Percentiles rank a stretch among this genome's conserved stretches.
phyloP scores from a whole-genome alignment of 2,113 vertebrate species.

The Panthera uncia region DNA sequence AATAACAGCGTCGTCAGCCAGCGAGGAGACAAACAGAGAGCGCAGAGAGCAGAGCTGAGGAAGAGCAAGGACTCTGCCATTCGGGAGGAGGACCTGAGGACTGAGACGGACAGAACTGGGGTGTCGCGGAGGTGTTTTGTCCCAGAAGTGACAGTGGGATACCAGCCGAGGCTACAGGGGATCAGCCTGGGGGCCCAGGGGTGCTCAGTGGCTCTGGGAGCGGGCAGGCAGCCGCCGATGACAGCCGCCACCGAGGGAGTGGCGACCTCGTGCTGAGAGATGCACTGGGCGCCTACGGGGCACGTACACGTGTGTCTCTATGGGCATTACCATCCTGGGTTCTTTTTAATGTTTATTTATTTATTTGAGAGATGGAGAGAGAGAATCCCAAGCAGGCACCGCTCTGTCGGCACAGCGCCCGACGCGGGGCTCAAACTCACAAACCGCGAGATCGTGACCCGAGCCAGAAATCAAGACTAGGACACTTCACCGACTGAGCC shows the following conservation, averaged over 20 bases:
- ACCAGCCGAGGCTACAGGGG: not conserved
- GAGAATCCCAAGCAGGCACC: too few species aligned
- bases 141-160: too few species aligned
- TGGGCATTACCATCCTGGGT: too few species aligned
- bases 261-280: rapidly evolving
- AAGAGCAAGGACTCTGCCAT: rapidly evolving
- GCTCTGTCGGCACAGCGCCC: too few species aligned
- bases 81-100: not conserved
- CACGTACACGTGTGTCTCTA: not conserved
- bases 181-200: not conserved
- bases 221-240: not conserved
- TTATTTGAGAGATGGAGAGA: too few species aligned
- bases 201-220: too few species aligned
- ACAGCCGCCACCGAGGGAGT: rapidly evolving
- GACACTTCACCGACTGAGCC: too few species aligned
- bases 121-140: too few species aligned
- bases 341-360: too few species aligned
- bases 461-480: too few species aligned
- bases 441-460: too few species aligned
- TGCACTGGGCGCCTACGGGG: rapidly evolving
- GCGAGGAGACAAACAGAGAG: not conserved
- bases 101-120: not conserved
- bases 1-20: not conserved
- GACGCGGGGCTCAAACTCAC: too few species aligned
- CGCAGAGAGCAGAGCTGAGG: not conserved